Conservation (phyloP, 2,113 vertebrate genomes). For the Syngnathus floridae region DNA sequence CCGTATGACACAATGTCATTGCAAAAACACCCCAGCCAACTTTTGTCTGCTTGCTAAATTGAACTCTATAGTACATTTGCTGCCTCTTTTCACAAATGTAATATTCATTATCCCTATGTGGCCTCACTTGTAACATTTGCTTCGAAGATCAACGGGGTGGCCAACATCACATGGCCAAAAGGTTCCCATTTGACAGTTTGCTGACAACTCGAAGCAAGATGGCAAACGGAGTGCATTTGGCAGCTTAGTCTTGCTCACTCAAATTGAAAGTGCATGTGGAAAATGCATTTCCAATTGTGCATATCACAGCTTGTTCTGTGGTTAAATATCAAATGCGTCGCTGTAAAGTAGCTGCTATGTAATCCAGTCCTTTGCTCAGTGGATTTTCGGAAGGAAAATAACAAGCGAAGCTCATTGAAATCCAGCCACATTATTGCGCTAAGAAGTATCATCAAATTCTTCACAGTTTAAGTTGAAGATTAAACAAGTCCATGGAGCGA, state of each 20-base stretch:
- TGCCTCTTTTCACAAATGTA: neutral
- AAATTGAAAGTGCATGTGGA: neutral
- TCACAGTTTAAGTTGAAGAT: neutral
- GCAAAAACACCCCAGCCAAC: neutral
- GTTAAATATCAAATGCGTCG: conserved; percentile 15
- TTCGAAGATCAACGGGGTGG: conserved; percentile 3
- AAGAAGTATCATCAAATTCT: neutral
- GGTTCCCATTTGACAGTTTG: conserved; percentile 30
- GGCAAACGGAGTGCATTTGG: conserved; percentile 16
- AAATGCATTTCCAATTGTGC: conserved; percentile 8
- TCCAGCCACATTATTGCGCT: conserved; percentile 13
- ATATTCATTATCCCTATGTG: neutral
- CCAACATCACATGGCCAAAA: conserved; percentile 32
- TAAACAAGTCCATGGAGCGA: neutral
- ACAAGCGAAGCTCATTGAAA: conserved; percentile 5
- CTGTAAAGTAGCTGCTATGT: conserved; percentile 16
- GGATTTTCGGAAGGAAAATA: conserved; percentile 27
- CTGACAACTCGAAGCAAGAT: conserved; percentile 9
- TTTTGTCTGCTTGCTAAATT: neutral
- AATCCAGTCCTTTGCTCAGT: conserved; percentile 24
- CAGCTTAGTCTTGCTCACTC: neutral
- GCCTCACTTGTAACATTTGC: conserved; percentile 41
- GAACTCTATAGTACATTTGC: neutral
- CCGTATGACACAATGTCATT: conserved; percentile 28
- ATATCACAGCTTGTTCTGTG: neutral